Conservation (phyloP, 1,140 invertebrate genomes). For the Conus betulinus region DNA sequence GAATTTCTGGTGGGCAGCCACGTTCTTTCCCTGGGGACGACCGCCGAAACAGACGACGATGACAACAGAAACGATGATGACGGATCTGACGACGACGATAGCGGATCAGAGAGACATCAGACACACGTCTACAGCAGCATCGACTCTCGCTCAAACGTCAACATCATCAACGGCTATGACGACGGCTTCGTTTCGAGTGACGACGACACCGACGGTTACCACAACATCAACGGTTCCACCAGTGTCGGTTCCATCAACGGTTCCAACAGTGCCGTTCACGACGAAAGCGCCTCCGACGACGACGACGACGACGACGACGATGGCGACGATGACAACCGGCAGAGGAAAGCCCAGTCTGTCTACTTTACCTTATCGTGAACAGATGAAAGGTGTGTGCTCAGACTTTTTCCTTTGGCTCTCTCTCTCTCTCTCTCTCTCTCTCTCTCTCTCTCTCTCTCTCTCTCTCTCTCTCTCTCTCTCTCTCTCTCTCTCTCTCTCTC, state of each 20-base stretch:
- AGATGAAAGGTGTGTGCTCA: background rate
- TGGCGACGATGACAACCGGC: background rate
- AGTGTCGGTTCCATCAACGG: background rate
- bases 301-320: background rate
- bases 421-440: background rate
- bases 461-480: background rate
- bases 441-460: background rate
- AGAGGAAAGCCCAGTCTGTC: background rate
- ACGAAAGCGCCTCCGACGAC: background rate
- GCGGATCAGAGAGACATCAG: background rate
- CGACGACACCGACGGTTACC: background rate
- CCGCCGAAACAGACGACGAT: background rate
- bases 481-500: background rate
- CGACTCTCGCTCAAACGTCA: no score
- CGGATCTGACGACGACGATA: background rate
- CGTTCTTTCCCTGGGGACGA: no score
- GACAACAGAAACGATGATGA: background rate
- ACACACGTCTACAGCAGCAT: background rate
- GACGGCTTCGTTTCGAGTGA: background rate
- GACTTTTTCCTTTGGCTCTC: background rate
- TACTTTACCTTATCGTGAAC: background rate
- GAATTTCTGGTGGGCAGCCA: no score
- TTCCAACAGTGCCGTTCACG: background rate
- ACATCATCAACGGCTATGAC: no score
- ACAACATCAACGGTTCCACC: background rate